Conservation (phyloP, 2,797 vertebrate genomes). For the Chanos chanos region DNA sequence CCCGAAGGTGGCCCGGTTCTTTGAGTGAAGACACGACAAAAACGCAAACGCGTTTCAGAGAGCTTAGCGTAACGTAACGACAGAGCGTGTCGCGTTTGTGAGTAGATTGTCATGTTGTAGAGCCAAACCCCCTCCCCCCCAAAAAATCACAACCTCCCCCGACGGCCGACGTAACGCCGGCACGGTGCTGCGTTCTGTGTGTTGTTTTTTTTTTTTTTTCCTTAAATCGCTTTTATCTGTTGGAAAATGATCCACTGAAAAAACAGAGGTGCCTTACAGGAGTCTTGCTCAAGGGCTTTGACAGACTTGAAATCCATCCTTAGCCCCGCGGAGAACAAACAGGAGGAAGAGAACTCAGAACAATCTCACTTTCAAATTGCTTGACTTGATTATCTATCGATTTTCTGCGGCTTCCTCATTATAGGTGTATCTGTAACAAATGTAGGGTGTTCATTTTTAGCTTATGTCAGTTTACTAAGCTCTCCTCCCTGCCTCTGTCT, state of each 20-base stretch:
- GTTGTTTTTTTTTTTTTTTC: not conserved
- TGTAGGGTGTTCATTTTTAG: constrained; percentile 38
- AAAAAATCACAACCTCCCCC: too few relatives aligned
- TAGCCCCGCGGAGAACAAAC: not conserved
- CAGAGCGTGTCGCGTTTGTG: too few relatives aligned
- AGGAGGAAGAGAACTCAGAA: not conserved
- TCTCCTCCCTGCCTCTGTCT: not conserved
- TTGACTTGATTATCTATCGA: constrained; percentile 51
- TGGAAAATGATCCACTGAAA: constrained; percentile 17
- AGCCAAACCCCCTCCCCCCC: too few relatives aligned
- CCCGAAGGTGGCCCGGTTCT: too few relatives aligned
- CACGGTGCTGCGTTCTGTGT: too few relatives aligned
- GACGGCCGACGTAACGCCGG: too few relatives aligned
- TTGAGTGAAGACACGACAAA: too few relatives aligned
- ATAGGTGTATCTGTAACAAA: constrained; percentile 48
- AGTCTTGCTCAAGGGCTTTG: not conserved
- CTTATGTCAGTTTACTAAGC: constrained; percentile 34
- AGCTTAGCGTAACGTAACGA: too few relatives aligned
- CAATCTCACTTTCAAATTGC: constrained; percentile 21
- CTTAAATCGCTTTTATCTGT: constrained; percentile 8
- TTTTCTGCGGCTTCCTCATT: constrained; percentile 41
- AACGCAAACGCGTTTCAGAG: too few relatives aligned
- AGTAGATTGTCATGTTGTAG: too few relatives aligned
- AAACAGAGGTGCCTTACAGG: not conserved
- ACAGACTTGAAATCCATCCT: constrained; percentile 17